These are phyloP conservation scores for Phoenoteleia sp. DNA, from an alignment of 2,888 invertebrate genomes.

Conservation along the genomic window DNA sequence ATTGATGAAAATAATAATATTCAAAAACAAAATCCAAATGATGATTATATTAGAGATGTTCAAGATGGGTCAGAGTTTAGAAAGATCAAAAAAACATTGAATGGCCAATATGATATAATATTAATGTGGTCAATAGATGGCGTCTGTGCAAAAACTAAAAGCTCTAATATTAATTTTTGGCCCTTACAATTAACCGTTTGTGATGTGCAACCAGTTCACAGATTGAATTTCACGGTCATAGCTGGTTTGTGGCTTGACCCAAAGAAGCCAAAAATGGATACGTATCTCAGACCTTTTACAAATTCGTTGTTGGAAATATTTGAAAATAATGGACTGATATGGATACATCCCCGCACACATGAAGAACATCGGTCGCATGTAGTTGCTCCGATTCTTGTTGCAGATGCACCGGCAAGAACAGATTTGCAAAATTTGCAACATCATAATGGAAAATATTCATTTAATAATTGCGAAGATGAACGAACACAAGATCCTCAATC, in stretches of 20 bases:
- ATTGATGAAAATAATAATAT: constrained; percentile 2
- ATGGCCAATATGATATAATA: background rate
- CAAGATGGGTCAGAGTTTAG: constrained; percentile 4
- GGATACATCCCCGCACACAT: constrained; percentile 23
- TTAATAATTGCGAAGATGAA: constrained; percentile 37
- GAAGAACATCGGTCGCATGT: constrained; percentile 8
- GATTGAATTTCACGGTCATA: background rate
- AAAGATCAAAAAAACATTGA: background rate
- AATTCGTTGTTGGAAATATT: background rate
- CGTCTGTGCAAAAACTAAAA: too few relatives aligned
- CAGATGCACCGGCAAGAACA: constrained; percentile 47
- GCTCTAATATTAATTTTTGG: background rate
- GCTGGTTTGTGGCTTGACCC: background rate
- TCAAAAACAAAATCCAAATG: background rate
- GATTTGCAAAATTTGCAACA: constrained; percentile 49
- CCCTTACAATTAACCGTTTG: background rate
- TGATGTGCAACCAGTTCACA: background rate
- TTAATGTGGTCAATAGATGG: constrained; percentile 16
- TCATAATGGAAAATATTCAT: constrained; percentile 13
- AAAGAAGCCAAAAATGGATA: background rate
- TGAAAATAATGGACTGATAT: constrained; percentile 18
- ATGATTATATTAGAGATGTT: constrained; percentile 10
- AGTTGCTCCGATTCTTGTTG: constrained; percentile 37
- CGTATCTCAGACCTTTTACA: background rate
- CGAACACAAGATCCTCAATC: background rate